These are phyloP conservation scores for Scleropages formosus DNA, from an alignment of 2,797 vertebrate species.

Conservation along the genomic window DNA sequence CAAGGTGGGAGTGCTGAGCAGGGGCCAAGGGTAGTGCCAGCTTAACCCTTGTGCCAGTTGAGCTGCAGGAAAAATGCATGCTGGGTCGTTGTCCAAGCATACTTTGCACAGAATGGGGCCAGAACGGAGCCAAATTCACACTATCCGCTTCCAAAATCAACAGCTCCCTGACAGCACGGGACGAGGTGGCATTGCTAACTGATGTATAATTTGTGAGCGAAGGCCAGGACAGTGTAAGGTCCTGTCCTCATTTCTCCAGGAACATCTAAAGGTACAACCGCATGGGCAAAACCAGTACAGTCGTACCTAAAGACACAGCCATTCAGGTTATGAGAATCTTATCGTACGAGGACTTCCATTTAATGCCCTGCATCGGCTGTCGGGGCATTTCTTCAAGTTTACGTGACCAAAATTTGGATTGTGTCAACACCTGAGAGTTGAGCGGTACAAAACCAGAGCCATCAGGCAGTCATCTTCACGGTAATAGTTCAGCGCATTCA, in stretches of 20 bases:
- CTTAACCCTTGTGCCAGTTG: slow-evolving; percentile 44
- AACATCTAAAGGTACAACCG: not conserved
- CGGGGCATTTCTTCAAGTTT: too few species aligned
- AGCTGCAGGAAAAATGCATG: slow-evolving; percentile 54
- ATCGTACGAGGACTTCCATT: too few species aligned
- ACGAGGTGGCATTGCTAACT: slow-evolving; percentile 40
- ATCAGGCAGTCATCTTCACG: too few species aligned
- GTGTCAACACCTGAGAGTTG: too few species aligned
- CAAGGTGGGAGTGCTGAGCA: not conserved
- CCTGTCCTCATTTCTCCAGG: slow-evolving; percentile 27
- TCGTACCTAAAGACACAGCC: too few species aligned
- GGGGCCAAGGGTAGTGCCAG: slow-evolving; percentile 37
- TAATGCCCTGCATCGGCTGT: too few species aligned
- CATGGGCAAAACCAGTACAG: too few species aligned
- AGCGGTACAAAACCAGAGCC: too few species aligned
- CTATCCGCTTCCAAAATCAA: slow-evolving; percentile 35
- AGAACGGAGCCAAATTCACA: slow-evolving; percentile 50
- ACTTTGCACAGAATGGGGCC: slow-evolving; percentile 53
- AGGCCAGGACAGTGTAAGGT: slow-evolving; percentile 36
- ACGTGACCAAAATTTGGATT: too few species aligned
- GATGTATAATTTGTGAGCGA: slow-evolving; percentile 38
- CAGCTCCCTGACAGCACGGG: slow-evolving; percentile 33
- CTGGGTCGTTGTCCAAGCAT: slow-evolving; percentile 51
- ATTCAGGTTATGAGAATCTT: too few species aligned
- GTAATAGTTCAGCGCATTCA: too few species aligned